phyloP scores from a whole-genome alignment of 2,113 vertebrate genomes.

The Leucopsar rothschildi region DNA sequence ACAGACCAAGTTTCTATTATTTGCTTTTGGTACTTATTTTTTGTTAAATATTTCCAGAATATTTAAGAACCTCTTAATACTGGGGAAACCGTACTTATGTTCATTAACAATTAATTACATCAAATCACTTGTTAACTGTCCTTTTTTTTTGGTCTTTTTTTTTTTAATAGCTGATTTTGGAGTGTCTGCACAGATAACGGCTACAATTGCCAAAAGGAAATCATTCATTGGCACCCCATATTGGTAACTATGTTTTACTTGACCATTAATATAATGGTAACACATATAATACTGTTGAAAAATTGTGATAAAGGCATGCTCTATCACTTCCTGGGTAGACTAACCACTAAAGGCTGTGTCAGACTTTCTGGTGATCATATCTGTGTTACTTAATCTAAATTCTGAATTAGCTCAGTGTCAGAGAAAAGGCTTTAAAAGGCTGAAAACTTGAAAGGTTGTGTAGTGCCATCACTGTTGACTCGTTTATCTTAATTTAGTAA shows the following conservation, averaged over 20 bases:
- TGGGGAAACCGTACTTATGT: background rate
- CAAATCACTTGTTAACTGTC: background rate
- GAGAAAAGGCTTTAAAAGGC: background rate
- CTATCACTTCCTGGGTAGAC: background rate
- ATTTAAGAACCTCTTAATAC: background rate
- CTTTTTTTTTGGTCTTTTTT: background rate
- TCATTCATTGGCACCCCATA: conserved; percentile 99
- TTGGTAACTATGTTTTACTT: conserved; percentile 83
- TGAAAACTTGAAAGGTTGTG: background rate
- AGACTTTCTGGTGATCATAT: background rate
- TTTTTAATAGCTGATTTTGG: conserved; percentile 90
- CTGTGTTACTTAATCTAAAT: background rate
- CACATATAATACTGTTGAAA: background rate
- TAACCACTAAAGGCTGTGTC: background rate
- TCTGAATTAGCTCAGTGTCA: background rate
- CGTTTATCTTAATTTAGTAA: background rate
- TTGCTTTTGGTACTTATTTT: background rate
- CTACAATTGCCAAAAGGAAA: conserved; percentile 97
- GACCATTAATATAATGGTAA: background rate
- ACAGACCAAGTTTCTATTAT: background rate
- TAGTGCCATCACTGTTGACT: background rate
- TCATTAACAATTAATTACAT: background rate
- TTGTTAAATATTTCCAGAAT: background rate
- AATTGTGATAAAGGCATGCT: background rate
- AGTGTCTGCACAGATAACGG: conserved; percentile 97